A percentile compares a stretch with the other conserved stretches of the same genome.
These are phyloP conservation scores for Mormyrus lacerda DNA, from an alignment of 2,113 vertebrate species.

Conservation along the genomic window DNA sequence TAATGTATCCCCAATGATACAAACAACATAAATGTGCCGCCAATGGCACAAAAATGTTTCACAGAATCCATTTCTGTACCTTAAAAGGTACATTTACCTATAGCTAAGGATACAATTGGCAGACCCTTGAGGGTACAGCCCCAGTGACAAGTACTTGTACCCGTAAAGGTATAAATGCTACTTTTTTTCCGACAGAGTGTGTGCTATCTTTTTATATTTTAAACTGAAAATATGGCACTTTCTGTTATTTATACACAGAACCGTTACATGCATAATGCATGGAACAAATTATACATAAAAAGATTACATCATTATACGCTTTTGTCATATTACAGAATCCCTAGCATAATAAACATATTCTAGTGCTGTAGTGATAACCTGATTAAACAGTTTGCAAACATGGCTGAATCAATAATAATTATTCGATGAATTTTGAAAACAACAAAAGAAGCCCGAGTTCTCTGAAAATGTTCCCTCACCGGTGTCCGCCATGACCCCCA, in stretches of 20 bases:
- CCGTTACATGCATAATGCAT: not conserved
- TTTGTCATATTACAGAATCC: not conserved
- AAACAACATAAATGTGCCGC: not conserved
- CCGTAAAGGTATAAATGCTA: not conserved
- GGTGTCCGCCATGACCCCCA: slow-evolving; percentile 16
- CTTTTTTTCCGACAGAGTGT: not conserved
- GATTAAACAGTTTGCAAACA: not conserved
- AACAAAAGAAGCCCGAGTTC: not conserved
- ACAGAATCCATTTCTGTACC: not conserved
- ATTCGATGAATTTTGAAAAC: not conserved
- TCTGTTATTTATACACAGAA: not conserved
- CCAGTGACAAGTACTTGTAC: not conserved
- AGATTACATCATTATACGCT: not conserved
- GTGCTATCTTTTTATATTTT: not conserved
- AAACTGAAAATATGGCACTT: not conserved
- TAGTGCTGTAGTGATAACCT: not conserved
- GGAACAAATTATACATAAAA: not conserved
- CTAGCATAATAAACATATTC: not conserved
- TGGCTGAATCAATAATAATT: not conserved
- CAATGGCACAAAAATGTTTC: not conserved
- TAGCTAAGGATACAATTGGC: not conserved
- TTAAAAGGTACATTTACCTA: not conserved
- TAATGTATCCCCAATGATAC: not conserved
- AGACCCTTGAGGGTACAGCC: not conserved
- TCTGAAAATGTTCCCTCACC: slow-evolving; percentile 37